These are phyloP conservation scores for Zhuqinia jingwanae DNA, from an alignment of 2,888 invertebrate species.

Conservation along the genomic window DNA sequence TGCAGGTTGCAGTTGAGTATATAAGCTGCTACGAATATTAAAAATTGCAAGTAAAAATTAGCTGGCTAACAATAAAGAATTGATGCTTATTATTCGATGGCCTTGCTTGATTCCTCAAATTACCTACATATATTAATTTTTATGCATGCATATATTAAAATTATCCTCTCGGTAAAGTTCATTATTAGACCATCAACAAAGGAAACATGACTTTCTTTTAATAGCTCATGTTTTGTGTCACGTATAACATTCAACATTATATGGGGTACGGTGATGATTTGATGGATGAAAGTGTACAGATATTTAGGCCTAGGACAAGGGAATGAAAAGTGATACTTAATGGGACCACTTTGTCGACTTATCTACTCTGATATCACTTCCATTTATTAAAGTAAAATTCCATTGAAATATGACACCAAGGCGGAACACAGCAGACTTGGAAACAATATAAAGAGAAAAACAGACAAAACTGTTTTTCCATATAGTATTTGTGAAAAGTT, in stretches of 20 bases:
- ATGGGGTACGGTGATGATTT: background rate
- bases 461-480: background rate
- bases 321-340: constrained; percentile 29
- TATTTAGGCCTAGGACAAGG: constrained; percentile 56
- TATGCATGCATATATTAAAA: background rate
- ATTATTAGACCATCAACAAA: background rate
- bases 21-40: too few relatives aligned
- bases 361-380: background rate
- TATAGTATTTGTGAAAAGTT: background rate
- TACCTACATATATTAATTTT: background rate
- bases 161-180: background rate
- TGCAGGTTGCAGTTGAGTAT: too few relatives aligned
- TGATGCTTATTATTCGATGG: background rate
- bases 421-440: background rate
- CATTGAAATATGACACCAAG: constrained; percentile 17
- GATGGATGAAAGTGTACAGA: background rate
- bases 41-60: too few relatives aligned
- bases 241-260: too few relatives aligned
- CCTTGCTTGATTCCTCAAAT: background rate
- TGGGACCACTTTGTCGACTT: constrained; percentile 1
- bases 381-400: background rate
- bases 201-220: constrained; percentile 25
- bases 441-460: background rate
- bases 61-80: too few relatives aligned
- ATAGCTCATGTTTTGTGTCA: background rate